phyloP scores from a whole-genome alignment of 2,113 vertebrate genomes.

The Callorhinus ursinus region DNA sequence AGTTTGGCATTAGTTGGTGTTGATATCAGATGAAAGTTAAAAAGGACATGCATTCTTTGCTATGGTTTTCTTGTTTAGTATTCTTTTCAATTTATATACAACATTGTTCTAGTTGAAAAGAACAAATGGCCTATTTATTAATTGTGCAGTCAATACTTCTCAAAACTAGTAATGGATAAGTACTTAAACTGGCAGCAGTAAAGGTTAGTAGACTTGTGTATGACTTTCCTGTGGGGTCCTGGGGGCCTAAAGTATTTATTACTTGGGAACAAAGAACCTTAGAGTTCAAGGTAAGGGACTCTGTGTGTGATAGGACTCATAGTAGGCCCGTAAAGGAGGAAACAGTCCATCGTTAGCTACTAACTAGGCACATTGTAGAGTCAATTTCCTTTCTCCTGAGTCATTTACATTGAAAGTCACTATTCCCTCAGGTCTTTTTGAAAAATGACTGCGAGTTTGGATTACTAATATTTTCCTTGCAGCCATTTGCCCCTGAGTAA shows the following conservation, averaged over 20 bases:
- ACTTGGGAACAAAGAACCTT: constrained; percentile 85
- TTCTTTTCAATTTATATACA: constrained; percentile 71
- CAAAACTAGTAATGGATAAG: constrained; percentile 80
- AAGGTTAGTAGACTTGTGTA: constrained; percentile 75
- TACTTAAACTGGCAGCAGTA: constrained; percentile 80
- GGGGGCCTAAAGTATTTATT: constrained; percentile 81
- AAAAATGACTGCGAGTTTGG: not conserved
- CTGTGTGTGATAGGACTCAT: constrained; percentile 69
- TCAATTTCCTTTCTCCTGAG: constrained; percentile 34
- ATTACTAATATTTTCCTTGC: not conserved
- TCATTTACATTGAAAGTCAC: not conserved
- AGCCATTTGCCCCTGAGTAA: constrained; percentile 34
- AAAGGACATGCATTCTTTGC: constrained; percentile 67
- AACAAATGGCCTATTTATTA: constrained; percentile 83
- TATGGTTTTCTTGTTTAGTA: constrained; percentile 64
- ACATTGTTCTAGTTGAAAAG: constrained; percentile 77
- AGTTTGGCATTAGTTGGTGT: constrained; percentile 73
- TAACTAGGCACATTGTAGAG: not conserved
- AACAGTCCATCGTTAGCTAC: constrained; percentile 41
- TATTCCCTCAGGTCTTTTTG: not conserved
- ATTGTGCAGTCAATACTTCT: constrained; percentile 78
- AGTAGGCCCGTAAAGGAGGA: constrained; percentile 66
- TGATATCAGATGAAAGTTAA: constrained; percentile 59
- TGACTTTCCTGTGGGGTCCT: constrained; percentile 83
- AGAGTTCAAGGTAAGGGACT: constrained; percentile 80